These are phyloP conservation scores for Arrhopalites spinosus DNA, from an alignment of 2,888 invertebrate species.

Conservation along the genomic window DNA sequence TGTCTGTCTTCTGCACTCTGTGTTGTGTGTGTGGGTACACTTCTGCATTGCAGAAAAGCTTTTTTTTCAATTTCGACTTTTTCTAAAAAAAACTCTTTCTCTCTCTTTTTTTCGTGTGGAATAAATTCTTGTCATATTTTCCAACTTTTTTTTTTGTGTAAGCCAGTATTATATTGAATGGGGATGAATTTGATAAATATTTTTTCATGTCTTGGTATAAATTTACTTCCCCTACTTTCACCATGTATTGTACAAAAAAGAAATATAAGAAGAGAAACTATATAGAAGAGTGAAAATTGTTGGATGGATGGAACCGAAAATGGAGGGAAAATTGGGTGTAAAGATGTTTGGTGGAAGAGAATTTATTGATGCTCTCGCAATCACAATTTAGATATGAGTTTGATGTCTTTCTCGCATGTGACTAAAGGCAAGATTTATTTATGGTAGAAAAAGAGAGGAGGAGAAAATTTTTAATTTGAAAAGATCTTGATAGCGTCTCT, in stretches of 20 bases:
- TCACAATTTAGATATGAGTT: background rate
- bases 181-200: too few relatives aligned
- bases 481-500: conserved; percentile 8
- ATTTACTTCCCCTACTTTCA: too few relatives aligned
- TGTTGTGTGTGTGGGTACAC: background rate
- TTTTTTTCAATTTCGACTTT: background rate
- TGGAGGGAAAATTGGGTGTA: background rate
- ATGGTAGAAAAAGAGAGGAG: too few relatives aligned
- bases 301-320: too few relatives aligned
- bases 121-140: too few relatives aligned
- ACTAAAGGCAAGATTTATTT: conserved; percentile 1
- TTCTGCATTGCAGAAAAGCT: background rate
- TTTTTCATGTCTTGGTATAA: too few relatives aligned
- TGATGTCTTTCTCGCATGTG: background rate
- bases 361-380: background rate
- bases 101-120: too few relatives aligned
- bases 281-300: too few relatives aligned
- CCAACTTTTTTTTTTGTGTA: too few relatives aligned
- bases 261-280: too few relatives aligned
- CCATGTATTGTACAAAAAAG: too few relatives aligned
- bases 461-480: conserved; percentile 27
- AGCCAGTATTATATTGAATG: too few relatives aligned
- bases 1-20: background rate
- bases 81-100: background rate
- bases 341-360: background rate